Evolutionary conservation across 1,140 invertebrate genomes (phyloP).

Genomic region (Watersipora subatra): DNA sequence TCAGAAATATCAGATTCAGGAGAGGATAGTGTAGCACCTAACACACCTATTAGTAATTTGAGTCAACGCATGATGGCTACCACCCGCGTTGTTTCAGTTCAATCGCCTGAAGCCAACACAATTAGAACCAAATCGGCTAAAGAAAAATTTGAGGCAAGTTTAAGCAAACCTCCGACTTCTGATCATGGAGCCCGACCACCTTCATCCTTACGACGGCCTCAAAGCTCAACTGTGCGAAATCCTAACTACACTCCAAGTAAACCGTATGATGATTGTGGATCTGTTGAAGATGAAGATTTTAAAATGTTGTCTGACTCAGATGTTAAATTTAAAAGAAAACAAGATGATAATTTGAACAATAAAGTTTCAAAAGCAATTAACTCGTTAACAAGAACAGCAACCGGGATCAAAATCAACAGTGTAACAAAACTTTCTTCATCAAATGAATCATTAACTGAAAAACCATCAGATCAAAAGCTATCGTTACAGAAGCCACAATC

Average conservation of each 20-base stretch:
- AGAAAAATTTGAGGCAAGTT: conserved; percentile 3
- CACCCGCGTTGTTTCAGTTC: neutral
- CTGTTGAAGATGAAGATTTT: conserved; percentile 3
- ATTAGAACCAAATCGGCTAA: conserved; percentile 10
- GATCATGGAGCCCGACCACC: neutral
- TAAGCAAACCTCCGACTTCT: neutral
- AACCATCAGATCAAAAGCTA: too few species aligned
- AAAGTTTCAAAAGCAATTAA: conserved; percentile 14
- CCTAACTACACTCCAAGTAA: conserved; percentile 28
- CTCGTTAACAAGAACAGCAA: neutral
- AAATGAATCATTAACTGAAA: too few species aligned
- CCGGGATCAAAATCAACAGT: conserved; percentile 13
- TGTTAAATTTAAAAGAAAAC: neutral
- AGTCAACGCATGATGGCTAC: too few species aligned
- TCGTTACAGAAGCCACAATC: too few species aligned
- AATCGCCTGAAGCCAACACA: conserved; percentile 4
- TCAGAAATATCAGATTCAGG: neutral
- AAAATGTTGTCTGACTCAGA: neutral
- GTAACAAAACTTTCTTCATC: conserved; percentile 23
- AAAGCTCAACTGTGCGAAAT: conserved; percentile 17
- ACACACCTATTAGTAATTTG: neutral
- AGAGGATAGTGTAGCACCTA: neutral
- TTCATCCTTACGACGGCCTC: neutral
- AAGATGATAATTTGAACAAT: conserved; percentile 9
- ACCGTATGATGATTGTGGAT: conserved; percentile 23